A percentile compares a stretch with the other conserved stretches of the same genome.
Conservation (phyloP, 2,113 vertebrate species). For the Glaucomys volans region DNA sequence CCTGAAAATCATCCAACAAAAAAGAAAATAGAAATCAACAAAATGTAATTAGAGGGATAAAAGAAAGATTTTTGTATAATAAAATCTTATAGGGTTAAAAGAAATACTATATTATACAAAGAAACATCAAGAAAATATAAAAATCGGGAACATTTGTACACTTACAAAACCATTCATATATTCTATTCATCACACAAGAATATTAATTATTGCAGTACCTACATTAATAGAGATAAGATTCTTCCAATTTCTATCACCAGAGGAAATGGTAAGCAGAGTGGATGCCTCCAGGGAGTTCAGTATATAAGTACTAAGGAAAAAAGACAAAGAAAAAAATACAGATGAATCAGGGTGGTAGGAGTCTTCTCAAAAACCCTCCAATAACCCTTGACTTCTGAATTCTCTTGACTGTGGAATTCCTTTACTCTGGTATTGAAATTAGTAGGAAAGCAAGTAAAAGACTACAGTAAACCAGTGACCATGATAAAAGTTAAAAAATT, state of each 20-base stretch:
- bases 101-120: not conserved
- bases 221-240: not conserved
- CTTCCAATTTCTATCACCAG: not conserved
- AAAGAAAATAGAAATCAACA: not conserved
- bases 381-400: not conserved
- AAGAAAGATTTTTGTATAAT: not conserved
- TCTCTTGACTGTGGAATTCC: not conserved
- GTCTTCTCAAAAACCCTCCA: not conserved
- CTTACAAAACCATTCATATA: not conserved
- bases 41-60: not conserved
- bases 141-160: not conserved
- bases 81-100: not conserved
- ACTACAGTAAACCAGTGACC: too few relatives aligned
- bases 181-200: not conserved
- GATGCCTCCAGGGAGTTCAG: not conserved
- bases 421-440: too few relatives aligned
- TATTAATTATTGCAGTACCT: not conserved
- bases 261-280: not conserved
- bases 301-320: not conserved
- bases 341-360: not conserved
- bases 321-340: not conserved
- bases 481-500: too few relatives aligned
- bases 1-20: not conserved
- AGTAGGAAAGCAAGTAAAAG: too few relatives aligned
- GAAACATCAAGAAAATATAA: not conserved